These are phyloP conservation scores for Gymnothorax javanicus DNA, from an alignment of 2,797 vertebrate genomes.

Conservation along the genomic window DNA sequence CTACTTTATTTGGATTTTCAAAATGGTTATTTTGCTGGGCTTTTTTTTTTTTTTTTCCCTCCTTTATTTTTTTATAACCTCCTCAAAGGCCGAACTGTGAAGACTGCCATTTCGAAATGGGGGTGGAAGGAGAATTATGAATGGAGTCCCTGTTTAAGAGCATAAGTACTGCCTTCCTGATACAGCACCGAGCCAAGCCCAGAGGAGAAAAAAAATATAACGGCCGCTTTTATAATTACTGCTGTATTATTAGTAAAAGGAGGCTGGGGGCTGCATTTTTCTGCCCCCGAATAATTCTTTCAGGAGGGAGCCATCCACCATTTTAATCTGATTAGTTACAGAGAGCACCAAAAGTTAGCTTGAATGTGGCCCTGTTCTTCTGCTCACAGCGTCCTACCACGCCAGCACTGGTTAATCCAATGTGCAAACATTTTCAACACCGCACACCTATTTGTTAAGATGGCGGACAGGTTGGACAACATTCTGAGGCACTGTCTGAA, in stretches of 20 bases:
- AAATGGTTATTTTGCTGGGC: slow-evolving; percentile 42
- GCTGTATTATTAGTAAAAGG: slow-evolving; percentile 25
- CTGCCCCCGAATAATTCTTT: slow-evolving; percentile 21
- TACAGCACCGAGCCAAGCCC: slow-evolving; percentile 14
- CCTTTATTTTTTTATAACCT: not conserved
- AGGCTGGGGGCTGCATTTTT: not conserved
- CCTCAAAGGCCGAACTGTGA: slow-evolving; percentile 72
- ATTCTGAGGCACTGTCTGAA: not conserved
- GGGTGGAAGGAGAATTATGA: slow-evolving; percentile 60
- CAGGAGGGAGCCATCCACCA: not conserved
- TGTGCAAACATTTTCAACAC: too few species aligned
- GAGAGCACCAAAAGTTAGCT: not conserved
- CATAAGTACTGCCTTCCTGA: slow-evolving; percentile 31
- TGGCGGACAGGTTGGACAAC: not conserved
- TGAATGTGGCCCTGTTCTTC: not conserved
- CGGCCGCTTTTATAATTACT: slow-evolving; percentile 13
- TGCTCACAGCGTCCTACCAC: not conserved
- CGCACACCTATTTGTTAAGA: not conserved
- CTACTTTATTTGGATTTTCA: slow-evolving; percentile 73
- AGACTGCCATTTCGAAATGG: slow-evolving; percentile 58
- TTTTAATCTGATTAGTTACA: slow-evolving; percentile 1
- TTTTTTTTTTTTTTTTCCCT: slow-evolving; percentile 31
- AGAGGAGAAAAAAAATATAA: slow-evolving; percentile 5
- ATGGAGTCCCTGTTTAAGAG: slow-evolving; percentile 62
- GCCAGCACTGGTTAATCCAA: not conserved